These are phyloP conservation scores for Ridgeia piscesae DNA, from an alignment of 1,140 invertebrate genomes.

Conservation along the genomic window DNA sequence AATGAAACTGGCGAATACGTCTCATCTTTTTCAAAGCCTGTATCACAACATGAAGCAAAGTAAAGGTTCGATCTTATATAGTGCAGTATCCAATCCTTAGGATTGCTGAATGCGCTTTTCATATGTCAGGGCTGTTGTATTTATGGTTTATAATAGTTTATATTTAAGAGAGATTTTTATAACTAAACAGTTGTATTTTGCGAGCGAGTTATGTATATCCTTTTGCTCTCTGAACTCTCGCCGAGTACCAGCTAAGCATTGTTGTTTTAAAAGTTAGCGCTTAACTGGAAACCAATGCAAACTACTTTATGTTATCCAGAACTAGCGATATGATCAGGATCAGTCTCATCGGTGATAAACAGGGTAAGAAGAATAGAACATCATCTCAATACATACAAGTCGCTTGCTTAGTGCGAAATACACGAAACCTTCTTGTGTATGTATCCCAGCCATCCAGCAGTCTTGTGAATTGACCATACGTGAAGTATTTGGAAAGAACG, in stretches of 20 bases:
- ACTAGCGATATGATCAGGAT: no score
- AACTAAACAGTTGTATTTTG: no score
- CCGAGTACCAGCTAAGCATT: background rate
- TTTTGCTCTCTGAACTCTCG: background rate
- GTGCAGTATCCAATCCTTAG: background rate
- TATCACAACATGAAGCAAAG: background rate
- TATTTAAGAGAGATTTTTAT: no score
- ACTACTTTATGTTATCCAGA: no score
- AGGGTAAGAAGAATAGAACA: no score
- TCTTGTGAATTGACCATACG: background rate
- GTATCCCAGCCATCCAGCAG: background rate
- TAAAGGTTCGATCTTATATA: background rate
- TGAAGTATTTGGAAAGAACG: background rate
- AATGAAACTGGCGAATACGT: conserved; percentile 24
- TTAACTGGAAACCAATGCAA: background rate
- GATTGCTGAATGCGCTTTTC: background rate
- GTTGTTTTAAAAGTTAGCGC: background rate
- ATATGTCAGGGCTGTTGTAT: background rate
- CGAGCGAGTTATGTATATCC: background rate
- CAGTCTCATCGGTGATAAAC: no score
- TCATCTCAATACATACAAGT: no score
- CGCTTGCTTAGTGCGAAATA: background rate
- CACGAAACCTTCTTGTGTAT: background rate
- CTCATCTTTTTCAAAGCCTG: background rate
- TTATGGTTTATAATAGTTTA: no score